These are phyloP conservation scores for Nephrotoma guestfalica DNA, from an alignment of 2,888 invertebrate genomes.

Conservation along the genomic window DNA sequence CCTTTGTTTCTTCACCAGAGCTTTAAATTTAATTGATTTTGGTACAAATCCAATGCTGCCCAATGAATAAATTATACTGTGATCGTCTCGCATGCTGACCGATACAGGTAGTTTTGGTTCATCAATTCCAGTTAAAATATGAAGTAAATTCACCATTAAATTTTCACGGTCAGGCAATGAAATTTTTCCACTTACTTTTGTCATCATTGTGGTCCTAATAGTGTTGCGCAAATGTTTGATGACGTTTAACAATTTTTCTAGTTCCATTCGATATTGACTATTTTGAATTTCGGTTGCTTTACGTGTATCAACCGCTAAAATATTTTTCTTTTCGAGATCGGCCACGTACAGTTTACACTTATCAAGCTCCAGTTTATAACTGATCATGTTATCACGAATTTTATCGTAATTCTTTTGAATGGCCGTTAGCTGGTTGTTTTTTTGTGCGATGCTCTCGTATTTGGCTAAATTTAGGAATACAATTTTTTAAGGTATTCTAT, in stretches of 20 bases:
- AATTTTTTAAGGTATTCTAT: neutral
- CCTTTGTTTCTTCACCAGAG: neutral
- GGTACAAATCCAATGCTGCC: slow-evolving; percentile 55
- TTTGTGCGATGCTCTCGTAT: neutral
- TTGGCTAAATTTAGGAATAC: neutral
- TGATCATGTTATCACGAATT: neutral
- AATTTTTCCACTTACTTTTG: neutral
- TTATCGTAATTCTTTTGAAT: neutral
- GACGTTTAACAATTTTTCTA: neutral
- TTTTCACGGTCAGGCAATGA: slow-evolving; percentile 36
- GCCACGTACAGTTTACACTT: neutral
- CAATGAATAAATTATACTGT: slow-evolving; percentile 38
- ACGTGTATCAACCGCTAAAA: neutral
- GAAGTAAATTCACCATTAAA: slow-evolving; percentile 38
- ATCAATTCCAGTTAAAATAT: slow-evolving; percentile 22
- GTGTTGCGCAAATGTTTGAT: slow-evolving; percentile 19
- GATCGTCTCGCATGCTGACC: slow-evolving; percentile 21
- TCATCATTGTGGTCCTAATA: slow-evolving; percentile 41
- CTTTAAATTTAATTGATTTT: slow-evolving; percentile 23
- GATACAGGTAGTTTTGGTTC: slow-evolving; percentile 24
- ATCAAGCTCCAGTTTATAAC: neutral
- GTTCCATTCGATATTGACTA: neutral
- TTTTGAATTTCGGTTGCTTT: neutral
- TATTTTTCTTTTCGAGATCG: neutral
- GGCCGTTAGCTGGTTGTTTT: neutral